Percentiles rank a stretch among this genome's conserved stretches.
These are phyloP conservation scores for Nematostella vectensis DNA, from an alignment of 92 coral and sea anemone species.

Conservation along the genomic window DNA sequence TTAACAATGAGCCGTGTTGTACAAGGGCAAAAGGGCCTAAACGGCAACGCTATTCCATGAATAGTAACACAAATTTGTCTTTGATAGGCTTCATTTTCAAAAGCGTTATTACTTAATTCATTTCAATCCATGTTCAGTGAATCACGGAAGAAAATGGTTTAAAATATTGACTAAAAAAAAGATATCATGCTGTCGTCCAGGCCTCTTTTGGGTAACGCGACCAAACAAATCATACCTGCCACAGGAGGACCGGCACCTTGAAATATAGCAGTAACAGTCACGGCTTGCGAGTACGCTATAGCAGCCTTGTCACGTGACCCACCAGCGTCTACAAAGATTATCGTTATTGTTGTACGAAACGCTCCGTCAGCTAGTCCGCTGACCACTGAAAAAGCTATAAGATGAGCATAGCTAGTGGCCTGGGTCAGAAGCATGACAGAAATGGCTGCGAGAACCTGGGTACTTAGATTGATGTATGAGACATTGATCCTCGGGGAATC, in stretches of 20 bases:
- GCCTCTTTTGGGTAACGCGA: too few species aligned
- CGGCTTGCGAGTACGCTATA: constrained; percentile 36
- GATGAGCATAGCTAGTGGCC: constrained; percentile 14
- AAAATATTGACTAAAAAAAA: too few species aligned
- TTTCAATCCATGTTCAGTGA: too few species aligned
- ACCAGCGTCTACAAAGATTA: constrained; percentile 16
- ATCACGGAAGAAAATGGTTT: too few species aligned
- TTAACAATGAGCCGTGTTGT: too few species aligned
- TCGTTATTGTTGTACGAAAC: constrained; percentile 13
- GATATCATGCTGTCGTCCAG: too few species aligned
- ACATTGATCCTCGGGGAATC: constrained; percentile 24
- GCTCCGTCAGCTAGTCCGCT: constrained; percentile 39
- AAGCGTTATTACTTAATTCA: too few species aligned
- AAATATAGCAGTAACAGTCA: constrained; percentile 10
- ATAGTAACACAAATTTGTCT: too few species aligned
- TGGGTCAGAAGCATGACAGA: constrained; percentile 20
- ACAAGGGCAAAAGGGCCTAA: too few species aligned
- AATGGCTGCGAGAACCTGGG: constrained; percentile 16
- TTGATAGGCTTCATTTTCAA: too few species aligned
- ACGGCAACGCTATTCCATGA: too few species aligned
- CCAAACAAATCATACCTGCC: constrained; percentile 39
- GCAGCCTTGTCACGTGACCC: constrained; percentile 21
- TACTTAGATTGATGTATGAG: constrained; percentile 10
- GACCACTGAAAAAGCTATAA: constrained; percentile 16
- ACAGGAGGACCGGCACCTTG: constrained; percentile 32